Conservation (phyloP, 2,888 invertebrate genomes). For the Zaprionus bogoriensis region DNA sequence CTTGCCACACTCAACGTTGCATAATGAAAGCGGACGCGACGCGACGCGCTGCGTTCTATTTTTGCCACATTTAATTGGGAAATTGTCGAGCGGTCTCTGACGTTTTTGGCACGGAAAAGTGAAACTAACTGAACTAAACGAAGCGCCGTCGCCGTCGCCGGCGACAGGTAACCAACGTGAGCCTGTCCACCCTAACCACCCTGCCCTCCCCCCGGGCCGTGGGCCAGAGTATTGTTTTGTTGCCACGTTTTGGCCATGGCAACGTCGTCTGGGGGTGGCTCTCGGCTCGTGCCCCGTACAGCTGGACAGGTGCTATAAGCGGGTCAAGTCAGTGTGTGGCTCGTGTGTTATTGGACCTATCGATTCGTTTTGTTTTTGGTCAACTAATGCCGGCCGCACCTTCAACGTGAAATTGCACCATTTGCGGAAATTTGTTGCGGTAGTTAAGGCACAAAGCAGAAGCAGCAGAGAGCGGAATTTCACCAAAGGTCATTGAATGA, state of each 20-base stretch:
- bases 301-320: conserved; percentile 48
- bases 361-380: conserved; percentile 70
- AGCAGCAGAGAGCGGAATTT: conserved; percentile 22
- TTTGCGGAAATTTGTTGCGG: conserved; percentile 68
- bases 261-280: conserved; percentile 54
- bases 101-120: conserved; percentile 72
- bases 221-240: conserved; percentile 55
- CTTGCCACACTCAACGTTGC: conserved; percentile 44
- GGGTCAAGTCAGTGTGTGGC: conserved; percentile 49
- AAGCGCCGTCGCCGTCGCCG: conserved; percentile 31
- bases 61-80: conserved; percentile 51
- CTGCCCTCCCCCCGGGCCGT: not conserved
- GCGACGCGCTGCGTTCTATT: conserved; percentile 41
- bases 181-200: not conserved
- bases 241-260: conserved; percentile 71
- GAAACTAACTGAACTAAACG: conserved; percentile 59
- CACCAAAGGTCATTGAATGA: conserved; percentile 56
- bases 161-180: conserved; percentile 50
- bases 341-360: conserved; percentile 59
- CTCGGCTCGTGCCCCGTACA: conserved; percentile 11
- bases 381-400: conserved; percentile 68
- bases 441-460: conserved; percentile 32
- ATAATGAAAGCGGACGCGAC: conserved; percentile 47
- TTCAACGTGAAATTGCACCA: conserved; percentile 62
- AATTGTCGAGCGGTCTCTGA: conserved; percentile 34